Percentiles rank a stretch among this genome's conserved stretches.
Conservation (phyloP, 2,797 vertebrate genomes). For the Melopsittacus undulatus region DNA sequence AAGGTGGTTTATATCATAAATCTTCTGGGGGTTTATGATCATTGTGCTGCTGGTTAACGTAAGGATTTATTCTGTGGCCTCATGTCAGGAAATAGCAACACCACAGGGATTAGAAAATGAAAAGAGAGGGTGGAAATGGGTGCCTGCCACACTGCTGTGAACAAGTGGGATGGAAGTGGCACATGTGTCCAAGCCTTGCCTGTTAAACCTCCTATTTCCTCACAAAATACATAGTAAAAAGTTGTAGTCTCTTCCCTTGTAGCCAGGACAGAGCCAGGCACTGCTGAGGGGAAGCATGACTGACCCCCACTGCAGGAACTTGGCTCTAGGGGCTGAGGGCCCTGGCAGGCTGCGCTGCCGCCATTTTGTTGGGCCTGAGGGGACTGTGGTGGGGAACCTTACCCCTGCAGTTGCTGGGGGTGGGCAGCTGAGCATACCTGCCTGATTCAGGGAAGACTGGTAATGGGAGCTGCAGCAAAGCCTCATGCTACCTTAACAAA, state of each 20-base stretch:
- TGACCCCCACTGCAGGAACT: fast-evolving
- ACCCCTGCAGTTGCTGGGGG: fast-evolving
- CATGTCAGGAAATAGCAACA: not conserved
- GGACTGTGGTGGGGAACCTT: fast-evolving
- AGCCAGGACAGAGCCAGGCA: not conserved
- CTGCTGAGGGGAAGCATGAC: not conserved
- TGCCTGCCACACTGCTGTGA: not conserved
- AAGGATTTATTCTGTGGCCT: not conserved
- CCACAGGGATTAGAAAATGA: not conserved
- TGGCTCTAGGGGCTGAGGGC: not conserved
- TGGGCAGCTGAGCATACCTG: not conserved
- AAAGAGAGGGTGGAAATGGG: not conserved
- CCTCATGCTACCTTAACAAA: fast-evolving
- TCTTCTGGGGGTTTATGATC: not conserved
- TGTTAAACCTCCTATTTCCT: not conserved
- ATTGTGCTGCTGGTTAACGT: not conserved
- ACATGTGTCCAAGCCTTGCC: not conserved
- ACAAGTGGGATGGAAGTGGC: not conserved
- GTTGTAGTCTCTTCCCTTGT: not conserved
- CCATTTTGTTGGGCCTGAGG: not conserved
- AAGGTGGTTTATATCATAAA: not conserved
- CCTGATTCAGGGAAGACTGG: fast-evolving
- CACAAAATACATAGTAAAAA: not conserved
- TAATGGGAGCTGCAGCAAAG: not conserved
- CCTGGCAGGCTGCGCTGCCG: fast-evolving